Percentiles rank a stretch among this genome's conserved stretches.
Conservation (phyloP, 2,888 invertebrate species). For the Nephrotoma appendiculata region DNA sequence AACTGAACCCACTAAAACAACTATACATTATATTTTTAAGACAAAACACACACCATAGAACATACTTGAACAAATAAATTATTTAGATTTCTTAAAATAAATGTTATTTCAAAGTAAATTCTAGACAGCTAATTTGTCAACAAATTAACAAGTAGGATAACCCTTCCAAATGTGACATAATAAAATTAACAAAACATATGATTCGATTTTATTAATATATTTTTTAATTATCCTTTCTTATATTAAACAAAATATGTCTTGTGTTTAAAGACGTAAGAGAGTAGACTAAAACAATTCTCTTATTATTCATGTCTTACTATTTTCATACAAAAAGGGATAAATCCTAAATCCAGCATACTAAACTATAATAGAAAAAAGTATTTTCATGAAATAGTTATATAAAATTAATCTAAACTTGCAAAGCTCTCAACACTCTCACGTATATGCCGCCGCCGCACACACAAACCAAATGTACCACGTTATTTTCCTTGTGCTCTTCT, state of each 20-base stretch:
- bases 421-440: neutral
- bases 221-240: neutral
- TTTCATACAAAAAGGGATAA: neutral
- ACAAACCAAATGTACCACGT: neutral
- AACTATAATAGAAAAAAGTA: neutral
- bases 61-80: neutral
- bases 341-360: neutral
- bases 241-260: neutral
- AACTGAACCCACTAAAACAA: neutral
- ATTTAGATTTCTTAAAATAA: neutral
- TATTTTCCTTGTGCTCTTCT: neutral
- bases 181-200: neutral
- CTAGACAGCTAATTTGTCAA: neutral
- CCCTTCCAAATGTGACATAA: neutral
- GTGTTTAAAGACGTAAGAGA: neutral
- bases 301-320: neutral
- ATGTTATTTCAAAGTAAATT: neutral
- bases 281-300: neutral
- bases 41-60: neutral
- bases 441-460: too few species aligned
- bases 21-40: neutral
- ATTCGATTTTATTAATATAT: neutral
- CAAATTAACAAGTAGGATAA: neutral
- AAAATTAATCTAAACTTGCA: neutral
- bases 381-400: neutral